Base-by-base conservation (phyloP, 2,113 vertebrate genomes). In the Bombycilla garrulus region DNA sequence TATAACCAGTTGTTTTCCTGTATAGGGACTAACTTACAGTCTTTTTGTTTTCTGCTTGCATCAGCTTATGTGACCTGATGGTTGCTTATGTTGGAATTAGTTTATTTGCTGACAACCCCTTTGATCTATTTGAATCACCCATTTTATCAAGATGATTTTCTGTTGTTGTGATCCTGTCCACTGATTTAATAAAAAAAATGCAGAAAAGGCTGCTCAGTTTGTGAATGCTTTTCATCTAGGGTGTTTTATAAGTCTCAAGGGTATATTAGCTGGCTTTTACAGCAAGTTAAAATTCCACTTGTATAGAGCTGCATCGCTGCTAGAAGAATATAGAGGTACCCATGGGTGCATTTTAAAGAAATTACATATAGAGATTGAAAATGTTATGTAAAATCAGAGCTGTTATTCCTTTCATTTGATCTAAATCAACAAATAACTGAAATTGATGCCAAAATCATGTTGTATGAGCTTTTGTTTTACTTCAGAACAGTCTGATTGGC, bases 31-130 rank as follows among this genome's bases (percentile, higher is more conserved):
- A 65, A 54, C 65, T 76, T 74, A 36, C 31, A 60, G 62, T 71
- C 67, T 62, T 40, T 79, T 65, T 28, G 66, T 94, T 93, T 95
- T 95, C 91, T 94, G 86, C 90, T 93, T 82, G 50, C 51, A 66
- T 78, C 80, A 96, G 92, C 94, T 95, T 92, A 65, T 95, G 85
- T 91, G 74, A 86, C 65, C 48, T 83, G 77, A 47, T 96, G 92
- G 92, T 95, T 91, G 87, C 83, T 95, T 93, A 36, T 77, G 90
- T 72, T 95, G 93, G 40, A 78, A 94, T 82, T 91, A 92, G 4
- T 96, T 97, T 96, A 94, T 97, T 96, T 97, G 35, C 80, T 95
- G 88, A 92, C 71, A 96, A 31, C 51, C 26, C 26, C 28, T 86
- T 96, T 95, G 91, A 65, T 95, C 56, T 90, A n/a, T 70, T 86